Evolutionary conservation across 2,113 vertebrate genomes (phyloP).

Genomic region (Girardinichthys multiradiatus): DNA sequence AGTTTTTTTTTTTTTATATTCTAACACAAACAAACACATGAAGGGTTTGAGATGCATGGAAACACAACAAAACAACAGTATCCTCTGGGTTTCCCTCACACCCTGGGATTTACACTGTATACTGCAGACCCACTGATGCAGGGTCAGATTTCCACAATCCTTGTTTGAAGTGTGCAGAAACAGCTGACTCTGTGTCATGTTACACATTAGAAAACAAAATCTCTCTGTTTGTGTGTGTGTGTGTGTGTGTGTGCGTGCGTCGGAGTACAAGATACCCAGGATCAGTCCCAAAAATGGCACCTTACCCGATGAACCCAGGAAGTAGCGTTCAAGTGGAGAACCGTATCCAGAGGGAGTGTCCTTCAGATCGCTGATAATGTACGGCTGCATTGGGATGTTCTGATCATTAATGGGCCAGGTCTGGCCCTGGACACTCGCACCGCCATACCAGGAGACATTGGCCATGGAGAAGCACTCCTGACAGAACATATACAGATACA

Average conservation of each 20-base stretch:
- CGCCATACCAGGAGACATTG: slow-evolving; percentile 91
- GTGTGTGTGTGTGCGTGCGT: background rate
- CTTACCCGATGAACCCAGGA: slow-evolving; percentile 90
- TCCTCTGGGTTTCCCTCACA: slow-evolving; percentile 56
- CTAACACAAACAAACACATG: slow-evolving; percentile 46
- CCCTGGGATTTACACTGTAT: too few relatives aligned
- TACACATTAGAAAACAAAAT: slow-evolving; percentile 5
- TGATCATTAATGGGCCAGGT: slow-evolving; percentile 87
- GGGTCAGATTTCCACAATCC: slow-evolving; percentile 54
- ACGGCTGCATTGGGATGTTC: slow-evolving; percentile 81
- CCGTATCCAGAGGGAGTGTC: slow-evolving; percentile 82
- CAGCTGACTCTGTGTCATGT: slow-evolving; percentile 33
- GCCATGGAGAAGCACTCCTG: slow-evolving; percentile 93
- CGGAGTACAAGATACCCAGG: too few relatives aligned
- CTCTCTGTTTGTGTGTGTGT: background rate
- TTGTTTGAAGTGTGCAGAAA: slow-evolving; percentile 34
- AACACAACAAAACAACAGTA: slow-evolving; percentile 36
- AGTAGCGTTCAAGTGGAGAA: slow-evolving; percentile 88
- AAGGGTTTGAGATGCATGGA: slow-evolving; percentile 29
- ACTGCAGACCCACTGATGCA: slow-evolving; percentile 16
- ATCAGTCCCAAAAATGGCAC: background rate
- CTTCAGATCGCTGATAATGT: slow-evolving; percentile 80
- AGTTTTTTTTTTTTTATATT: slow-evolving; percentile 16
- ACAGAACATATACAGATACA: slow-evolving; percentile 1
- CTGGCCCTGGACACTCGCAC: slow-evolving; percentile 79